Evolutionary conservation across 2,888 invertebrate genomes (phyloP).

Genomic region (Synanthedon myopaeformis): DNA sequence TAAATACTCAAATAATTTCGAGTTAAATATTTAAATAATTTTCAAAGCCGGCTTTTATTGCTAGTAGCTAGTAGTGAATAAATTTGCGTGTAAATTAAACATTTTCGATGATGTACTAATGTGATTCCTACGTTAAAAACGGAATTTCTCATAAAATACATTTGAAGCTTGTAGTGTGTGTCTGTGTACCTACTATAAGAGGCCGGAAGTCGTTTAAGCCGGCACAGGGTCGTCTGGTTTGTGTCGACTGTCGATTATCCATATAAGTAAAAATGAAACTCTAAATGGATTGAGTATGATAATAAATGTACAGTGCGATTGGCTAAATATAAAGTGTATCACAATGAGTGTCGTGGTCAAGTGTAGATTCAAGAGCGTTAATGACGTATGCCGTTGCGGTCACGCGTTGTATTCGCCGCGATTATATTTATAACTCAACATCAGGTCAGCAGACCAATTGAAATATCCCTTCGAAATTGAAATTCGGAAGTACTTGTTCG

Average conservation of each 20-base stretch:
- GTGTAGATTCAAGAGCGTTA: slow-evolving; percentile 48
- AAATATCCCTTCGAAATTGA: background rate
- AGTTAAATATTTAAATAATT: too few species aligned
- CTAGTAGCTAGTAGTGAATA: too few species aligned
- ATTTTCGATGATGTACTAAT: too few species aligned
- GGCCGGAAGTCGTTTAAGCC: background rate
- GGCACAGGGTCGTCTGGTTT: background rate
- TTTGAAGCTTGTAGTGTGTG: too few species aligned
- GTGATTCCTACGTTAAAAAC: too few species aligned
- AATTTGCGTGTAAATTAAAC: too few species aligned
- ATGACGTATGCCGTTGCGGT: slow-evolving; percentile 41
- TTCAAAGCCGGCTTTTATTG: too few species aligned
- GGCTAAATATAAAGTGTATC: slow-evolving; percentile 57
- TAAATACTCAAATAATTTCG: too few species aligned
- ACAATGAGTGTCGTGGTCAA: slow-evolving; percentile 61
- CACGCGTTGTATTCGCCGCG: slow-evolving; percentile 30
- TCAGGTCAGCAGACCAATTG: background rate
- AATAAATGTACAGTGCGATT: slow-evolving; percentile 27
- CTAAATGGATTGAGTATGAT: slow-evolving; percentile 5
- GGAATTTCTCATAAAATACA: too few species aligned
- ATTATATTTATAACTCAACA: slow-evolving; percentile 35
- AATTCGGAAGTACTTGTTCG: background rate
- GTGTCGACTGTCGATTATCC: slow-evolving; percentile 1
- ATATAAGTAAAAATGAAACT: background rate
- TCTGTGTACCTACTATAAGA: too few species aligned